These are phyloP conservation scores for Clostera curtula DNA, from an alignment of 2,888 invertebrate species.

Conservation along the genomic window DNA sequence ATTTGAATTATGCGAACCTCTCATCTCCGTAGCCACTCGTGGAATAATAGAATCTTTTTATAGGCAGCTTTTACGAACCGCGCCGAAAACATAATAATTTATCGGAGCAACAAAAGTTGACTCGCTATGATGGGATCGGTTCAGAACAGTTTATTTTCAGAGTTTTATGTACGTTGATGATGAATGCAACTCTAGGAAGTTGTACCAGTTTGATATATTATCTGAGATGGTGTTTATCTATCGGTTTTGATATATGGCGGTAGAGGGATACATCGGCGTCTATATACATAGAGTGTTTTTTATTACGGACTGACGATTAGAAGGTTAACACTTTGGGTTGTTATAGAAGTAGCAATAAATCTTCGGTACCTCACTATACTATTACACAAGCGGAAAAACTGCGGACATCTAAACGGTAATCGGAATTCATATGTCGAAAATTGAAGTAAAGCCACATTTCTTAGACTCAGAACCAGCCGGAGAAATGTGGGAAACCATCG, in stretches of 20 bases:
- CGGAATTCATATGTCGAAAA: no score
- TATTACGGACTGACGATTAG: not conserved
- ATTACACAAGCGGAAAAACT: no score
- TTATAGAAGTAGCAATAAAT: no score
- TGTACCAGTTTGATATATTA: conserved; percentile 11
- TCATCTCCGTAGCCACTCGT: no score
- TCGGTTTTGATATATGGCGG: conserved; percentile 1
- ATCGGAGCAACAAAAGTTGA: not conserved
- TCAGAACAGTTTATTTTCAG: conserved; percentile 10
- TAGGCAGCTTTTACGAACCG: not conserved
- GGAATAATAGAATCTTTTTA: no score
- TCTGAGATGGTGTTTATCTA: conserved; percentile 10
- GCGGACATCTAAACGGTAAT: no score
- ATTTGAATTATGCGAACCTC: no score
- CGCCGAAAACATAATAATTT: not conserved
- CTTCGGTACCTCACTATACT: no score
- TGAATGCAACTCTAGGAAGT: conserved; percentile 11
- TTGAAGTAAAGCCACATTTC: no score
- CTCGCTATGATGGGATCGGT: conserved; percentile 8
- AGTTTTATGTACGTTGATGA: conserved; percentile 5
- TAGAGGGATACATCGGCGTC: not conserved
- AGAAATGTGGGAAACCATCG: no score
- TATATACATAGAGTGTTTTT: not conserved
- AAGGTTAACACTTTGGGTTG: not conserved
- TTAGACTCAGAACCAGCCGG: no score